Conservation (phyloP, 2,888 invertebrate species). For the Cheilosia soror region DNA sequence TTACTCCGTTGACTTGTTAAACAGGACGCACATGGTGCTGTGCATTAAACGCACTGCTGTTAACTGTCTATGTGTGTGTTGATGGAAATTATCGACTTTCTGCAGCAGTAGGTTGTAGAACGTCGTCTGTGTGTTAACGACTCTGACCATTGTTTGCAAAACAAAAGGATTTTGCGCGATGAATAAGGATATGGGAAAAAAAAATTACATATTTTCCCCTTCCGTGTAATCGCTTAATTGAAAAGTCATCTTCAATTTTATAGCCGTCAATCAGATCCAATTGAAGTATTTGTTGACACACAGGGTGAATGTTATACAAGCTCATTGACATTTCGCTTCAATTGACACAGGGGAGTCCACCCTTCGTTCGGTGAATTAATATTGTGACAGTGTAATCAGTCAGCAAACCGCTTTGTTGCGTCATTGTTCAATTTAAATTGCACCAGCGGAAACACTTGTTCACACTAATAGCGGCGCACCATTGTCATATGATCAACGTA, state of each 20-base stretch:
- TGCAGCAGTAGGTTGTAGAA: conserved; percentile 25
- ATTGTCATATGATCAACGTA: conserved; percentile 51
- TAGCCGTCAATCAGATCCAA: conserved; percentile 58
- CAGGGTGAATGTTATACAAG: conserved; percentile 68
- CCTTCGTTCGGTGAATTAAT: conserved; percentile 38
- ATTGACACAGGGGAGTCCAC: conserved; percentile 29
- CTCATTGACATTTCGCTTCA: conserved; percentile 56
- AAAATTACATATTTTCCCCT: neutral
- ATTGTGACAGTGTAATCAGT: conserved; percentile 51
- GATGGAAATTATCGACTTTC: conserved; percentile 65
- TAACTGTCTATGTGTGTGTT: neutral
- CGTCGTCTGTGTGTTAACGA: conserved; percentile 29
- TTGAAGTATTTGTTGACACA: conserved; percentile 48
- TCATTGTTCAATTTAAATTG: conserved; percentile 63
- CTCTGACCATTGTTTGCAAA: conserved; percentile 49
- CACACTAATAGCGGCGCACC: conserved; percentile 54
- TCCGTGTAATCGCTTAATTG: conserved; percentile 55
- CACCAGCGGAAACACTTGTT: conserved; percentile 70
- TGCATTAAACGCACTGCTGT: neutral
- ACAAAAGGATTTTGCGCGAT: conserved; percentile 48
- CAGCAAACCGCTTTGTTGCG: conserved; percentile 43
- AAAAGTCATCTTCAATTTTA: conserved; percentile 69
- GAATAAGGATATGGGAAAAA: conserved; percentile 39
- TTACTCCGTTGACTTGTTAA: conserved; percentile 23
- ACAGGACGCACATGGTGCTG: conserved; percentile 45